phyloP scores from a whole-genome alignment of 1,140 invertebrate species.

The Drosophila sturtevanti region DNA sequence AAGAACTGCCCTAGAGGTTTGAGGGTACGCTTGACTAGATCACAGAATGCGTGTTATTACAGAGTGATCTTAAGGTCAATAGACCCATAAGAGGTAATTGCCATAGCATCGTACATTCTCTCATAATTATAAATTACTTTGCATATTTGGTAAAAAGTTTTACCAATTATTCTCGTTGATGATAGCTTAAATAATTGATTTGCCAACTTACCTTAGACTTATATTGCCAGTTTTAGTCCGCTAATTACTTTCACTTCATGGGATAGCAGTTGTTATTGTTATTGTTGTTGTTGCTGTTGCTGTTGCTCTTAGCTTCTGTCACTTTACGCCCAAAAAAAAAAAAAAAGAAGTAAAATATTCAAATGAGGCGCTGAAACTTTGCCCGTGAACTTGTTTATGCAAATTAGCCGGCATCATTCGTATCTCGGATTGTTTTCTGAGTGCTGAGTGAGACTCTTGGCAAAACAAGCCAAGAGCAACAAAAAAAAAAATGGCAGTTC shows the following conservation, averaged over 20 bases:
- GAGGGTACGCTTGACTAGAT: slow-evolving; percentile 39
- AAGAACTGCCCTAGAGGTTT: slow-evolving; percentile 58
- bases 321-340: slow-evolving; percentile 31
- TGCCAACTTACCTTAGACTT: slow-evolving; percentile 6
- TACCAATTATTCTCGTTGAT: slow-evolving; percentile 21
- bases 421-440: slow-evolving; percentile 22
- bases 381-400: slow-evolving; percentile 77
- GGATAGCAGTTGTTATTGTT: neutral
- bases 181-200: slow-evolving; percentile 10
- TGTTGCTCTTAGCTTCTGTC: slow-evolving; percentile 40
- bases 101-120: neutral
- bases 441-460: slow-evolving; percentile 13
- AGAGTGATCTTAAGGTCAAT: slow-evolving; percentile 38
- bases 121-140: slow-evolving; percentile 2
- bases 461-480: neutral
- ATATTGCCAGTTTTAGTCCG: slow-evolving; percentile 22
- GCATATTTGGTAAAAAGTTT: slow-evolving; percentile 6
- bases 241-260: slow-evolving; percentile 51
- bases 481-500: neutral
- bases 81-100: slow-evolving; percentile 29
- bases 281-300: neutral
- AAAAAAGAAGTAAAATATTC: no score
- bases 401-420: slow-evolving; percentile 57
- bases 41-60: slow-evolving; percentile 1
- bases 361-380: slow-evolving; percentile 66